Evolutionary conservation across 2,797 vertebrate genomes (phyloP).

Genomic region (Leucoraja ocellata): DNA sequence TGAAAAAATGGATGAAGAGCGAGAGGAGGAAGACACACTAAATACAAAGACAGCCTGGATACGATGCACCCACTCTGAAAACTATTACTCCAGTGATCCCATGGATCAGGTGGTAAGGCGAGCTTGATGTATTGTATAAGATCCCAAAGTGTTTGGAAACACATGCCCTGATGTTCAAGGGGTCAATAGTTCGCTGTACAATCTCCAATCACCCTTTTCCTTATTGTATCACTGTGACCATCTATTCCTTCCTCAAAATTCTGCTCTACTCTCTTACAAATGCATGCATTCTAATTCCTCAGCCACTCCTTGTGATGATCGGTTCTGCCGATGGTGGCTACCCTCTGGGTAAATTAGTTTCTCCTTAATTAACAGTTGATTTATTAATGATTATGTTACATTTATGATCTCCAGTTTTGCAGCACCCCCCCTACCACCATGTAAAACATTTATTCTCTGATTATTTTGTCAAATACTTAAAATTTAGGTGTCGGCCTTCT

Average conservation of each 20-base stretch:
- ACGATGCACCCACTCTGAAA: slow-evolving; percentile 92
- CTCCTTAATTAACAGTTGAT: neutral
- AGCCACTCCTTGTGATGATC: neutral
- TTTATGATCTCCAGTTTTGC: neutral
- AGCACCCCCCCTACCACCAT: neutral
- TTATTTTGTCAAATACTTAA: neutral
- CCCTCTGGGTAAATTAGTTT: neutral
- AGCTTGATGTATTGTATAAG: no score
- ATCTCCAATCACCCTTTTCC: neutral
- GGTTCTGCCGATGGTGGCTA: neutral
- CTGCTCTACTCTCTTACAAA: neutral
- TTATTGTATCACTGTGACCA: neutral
- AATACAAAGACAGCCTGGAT: slow-evolving; percentile 81
- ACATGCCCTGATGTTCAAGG: neutral
- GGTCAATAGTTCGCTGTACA: neutral
- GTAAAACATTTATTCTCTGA: neutral
- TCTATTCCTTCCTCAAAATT: neutral
- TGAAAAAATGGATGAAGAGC: slow-evolving; percentile 54
- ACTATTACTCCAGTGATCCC: slow-evolving; percentile 89
- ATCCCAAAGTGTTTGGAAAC: neutral
- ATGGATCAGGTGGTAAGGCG: slow-evolving; percentile 98
- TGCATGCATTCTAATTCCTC: neutral
- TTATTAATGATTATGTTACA: neutral
- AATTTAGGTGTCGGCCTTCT: neutral
- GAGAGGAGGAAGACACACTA: slow-evolving; percentile 78